Base-by-base conservation (phyloP, 2,888 invertebrate species). In the Limnephilus lunatus region DNA sequence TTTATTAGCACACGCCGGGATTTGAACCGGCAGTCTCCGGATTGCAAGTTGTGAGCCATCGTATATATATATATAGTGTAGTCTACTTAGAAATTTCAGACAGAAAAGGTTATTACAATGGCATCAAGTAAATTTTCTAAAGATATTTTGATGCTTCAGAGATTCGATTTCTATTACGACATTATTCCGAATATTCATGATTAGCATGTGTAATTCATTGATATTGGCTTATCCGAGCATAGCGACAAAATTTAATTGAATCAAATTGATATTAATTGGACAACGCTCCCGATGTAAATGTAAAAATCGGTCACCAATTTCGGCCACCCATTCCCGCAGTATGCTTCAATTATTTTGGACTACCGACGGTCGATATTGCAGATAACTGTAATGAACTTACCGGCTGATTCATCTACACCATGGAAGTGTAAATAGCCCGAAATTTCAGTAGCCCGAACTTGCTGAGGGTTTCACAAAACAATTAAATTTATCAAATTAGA, bases 351-450 rank as follows among this genome's bases (percentile, higher is more conserved):
- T 80, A 89, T 68, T 68, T 68, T 68, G 15, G 35, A 35, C 35
- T 35, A 80, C 80, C 80, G 15, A 85, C 68, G 86, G 91, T 86
- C 81, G 44, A 81, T 91, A 86, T 81, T 86, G 44, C 44, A 91
- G 91, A 81, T 86, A 81, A 44, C 81, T 81, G 91, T 91, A 91
- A 91, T 91, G 91, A 91, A 86, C 86, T 81, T 86, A 86, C 86
- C 86, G 80, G 48, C 86, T 31, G 86, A 91, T 39, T 81, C 80
- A 32, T 48, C 19, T 81, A 86, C 81, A 89, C 88, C 19, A 32
- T 48, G 15, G 35, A 32, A 89, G 39, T 89, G 88, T 35, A 81
- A 81, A 39, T 80, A 89, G 53, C 30, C 48, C 31, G 83, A 83
- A 68, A 68, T 25, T 68, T 68, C 68, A n/a, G 68, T 68, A 25